A percentile compares a stretch with the other conserved stretches of the same genome.
Conservation (phyloP, 1,140 invertebrate species). For the Hetaerina americana region DNA sequence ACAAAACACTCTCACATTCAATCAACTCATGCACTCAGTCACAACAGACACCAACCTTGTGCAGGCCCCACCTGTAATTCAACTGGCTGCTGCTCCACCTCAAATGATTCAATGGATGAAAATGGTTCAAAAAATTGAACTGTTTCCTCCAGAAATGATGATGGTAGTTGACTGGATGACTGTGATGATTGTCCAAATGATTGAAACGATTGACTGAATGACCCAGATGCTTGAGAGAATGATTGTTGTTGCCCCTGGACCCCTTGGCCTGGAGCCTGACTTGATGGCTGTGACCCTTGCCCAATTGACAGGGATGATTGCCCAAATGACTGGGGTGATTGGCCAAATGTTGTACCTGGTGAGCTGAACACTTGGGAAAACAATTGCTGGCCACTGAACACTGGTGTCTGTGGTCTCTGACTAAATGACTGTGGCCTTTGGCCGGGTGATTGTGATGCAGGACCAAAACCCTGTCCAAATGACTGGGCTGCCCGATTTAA, state of each 20-base stretch:
- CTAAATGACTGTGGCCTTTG: too few species aligned
- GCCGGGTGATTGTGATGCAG: too few species aligned
- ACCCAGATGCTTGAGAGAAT: neutral
- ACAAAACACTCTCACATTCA: too few species aligned
- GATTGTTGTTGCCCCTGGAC: too few species aligned
- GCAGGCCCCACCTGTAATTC: neutral
- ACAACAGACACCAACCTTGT: neutral
- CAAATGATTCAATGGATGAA: neutral
- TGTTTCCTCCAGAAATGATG: neutral
- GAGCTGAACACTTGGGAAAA: too few species aligned
- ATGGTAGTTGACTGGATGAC: neutral
- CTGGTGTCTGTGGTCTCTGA: too few species aligned
- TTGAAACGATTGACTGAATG: neutral
- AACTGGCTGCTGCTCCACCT: neutral
- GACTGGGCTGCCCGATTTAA: neutral
- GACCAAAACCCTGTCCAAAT: neutral
- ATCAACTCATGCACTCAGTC: neutral
- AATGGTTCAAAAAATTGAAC: neutral
- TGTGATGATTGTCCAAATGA: neutral
- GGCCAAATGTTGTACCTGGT: too few species aligned
- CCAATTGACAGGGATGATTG: too few species aligned
- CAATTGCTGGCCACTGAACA: too few species aligned
- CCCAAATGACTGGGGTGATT: too few species aligned
- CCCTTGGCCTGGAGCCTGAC: too few species aligned
- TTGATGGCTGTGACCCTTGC: too few species aligned